Evolutionary conservation across 2,797 vertebrate genomes (phyloP).

Genomic region (Malurus splendens): DNA sequence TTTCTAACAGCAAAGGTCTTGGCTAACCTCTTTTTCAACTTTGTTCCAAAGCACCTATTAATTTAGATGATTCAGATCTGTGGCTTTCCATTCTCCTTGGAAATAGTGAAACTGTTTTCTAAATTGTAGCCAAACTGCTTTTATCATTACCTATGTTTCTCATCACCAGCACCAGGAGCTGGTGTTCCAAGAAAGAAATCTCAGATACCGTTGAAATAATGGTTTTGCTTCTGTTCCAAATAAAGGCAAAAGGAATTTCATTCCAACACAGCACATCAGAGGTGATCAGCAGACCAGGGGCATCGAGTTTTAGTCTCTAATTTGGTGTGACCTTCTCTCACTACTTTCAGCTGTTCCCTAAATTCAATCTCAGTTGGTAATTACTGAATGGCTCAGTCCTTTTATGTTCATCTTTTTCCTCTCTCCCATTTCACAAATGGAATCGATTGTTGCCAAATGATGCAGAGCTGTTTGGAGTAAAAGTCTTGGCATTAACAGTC

Average conservation of each 20-base stretch:
- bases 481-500: neutral
- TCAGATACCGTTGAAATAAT: neutral
- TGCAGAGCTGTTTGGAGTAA: neutral
- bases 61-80: neutral
- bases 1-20: constrained; percentile 13
- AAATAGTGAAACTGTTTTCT: neutral
- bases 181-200: neutral
- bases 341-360: neutral
- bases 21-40: constrained; percentile 38
- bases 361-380: constrained; percentile 14
- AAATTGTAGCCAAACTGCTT: neutral
- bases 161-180: neutral
- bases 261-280: neutral
- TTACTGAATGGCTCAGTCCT: neutral
- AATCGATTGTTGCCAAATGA: neutral
- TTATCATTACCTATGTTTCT: neutral
- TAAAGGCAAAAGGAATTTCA: neutral
- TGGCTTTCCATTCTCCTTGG: constrained; percentile 10
- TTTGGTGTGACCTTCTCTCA: neutral
- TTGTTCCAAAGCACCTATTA: neutral
- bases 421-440: neutral
- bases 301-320: neutral
- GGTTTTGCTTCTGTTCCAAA: neutral
- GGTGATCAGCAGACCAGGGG: neutral
- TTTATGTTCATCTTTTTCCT: neutral